Conservation (phyloP, 37 sponge, comb jelly and placozoan genomes). For the Ianthella basta region DNA sequence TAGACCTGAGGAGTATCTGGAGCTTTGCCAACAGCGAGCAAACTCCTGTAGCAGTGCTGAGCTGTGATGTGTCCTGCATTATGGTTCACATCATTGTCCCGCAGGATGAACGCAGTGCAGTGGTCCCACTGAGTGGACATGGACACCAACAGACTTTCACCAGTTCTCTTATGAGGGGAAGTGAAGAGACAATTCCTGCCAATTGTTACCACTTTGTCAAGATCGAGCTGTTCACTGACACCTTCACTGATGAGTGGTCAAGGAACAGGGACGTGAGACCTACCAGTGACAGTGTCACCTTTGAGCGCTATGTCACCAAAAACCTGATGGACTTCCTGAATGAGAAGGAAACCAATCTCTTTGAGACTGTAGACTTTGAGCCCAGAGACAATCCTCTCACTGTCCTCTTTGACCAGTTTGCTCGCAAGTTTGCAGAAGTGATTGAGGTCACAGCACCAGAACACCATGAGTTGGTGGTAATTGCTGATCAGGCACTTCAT, state of each 20-base stretch:
- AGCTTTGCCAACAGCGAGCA: constrained; percentile 25
- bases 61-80: constrained; percentile 54
- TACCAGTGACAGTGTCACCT: neutral
- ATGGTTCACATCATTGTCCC: constrained; percentile 39
- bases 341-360: constrained; percentile 1
- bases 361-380: neutral
- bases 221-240: neutral
- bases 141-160: neutral
- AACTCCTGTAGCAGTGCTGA: constrained; percentile 53
- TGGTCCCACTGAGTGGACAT: too few species aligned
- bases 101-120: too few species aligned
- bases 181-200: neutral
- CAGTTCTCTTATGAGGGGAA: neutral
- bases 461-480: constrained; percentile 27
- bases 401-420: constrained; percentile 54
- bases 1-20: constrained; percentile 22
- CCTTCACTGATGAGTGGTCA: too few species aligned
- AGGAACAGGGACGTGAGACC: too few species aligned
- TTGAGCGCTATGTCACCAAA: constrained; percentile 28
- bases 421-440: constrained; percentile 34
- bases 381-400: constrained; percentile 31
- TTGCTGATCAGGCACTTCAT: constrained; percentile 68
- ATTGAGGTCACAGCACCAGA: constrained; percentile 6
- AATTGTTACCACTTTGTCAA: constrained; percentile 9
- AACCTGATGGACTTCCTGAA: constrained; percentile 24